Percentiles rank a stretch among this genome's conserved stretches.
phyloP scores from a whole-genome alignment of 2,113 vertebrate species.

The Bettongia penicillata region DNA sequence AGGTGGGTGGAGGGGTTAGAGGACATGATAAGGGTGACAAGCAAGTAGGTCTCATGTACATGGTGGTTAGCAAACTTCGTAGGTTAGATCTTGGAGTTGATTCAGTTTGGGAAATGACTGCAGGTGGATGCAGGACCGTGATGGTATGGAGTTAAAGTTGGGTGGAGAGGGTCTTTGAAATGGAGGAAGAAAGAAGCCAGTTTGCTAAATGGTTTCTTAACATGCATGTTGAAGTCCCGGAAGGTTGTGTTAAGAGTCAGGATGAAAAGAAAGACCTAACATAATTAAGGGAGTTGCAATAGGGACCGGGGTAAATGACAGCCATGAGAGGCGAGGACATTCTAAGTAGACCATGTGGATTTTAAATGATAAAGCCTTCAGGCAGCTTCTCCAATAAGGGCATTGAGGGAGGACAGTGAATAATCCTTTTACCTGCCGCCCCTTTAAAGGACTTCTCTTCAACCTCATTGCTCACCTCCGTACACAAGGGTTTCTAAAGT shows the following conservation, averaged over 20 bases:
- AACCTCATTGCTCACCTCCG: not conserved
- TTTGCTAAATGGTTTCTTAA: not conserved
- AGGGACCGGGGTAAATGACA: not conserved
- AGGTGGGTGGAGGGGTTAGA: not conserved
- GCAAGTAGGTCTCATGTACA: not conserved
- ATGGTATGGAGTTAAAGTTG: not conserved
- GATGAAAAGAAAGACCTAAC: not conserved
- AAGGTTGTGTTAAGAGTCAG: not conserved
- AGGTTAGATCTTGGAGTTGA: not conserved
- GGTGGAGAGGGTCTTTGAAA: not conserved
- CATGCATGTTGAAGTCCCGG: not conserved
- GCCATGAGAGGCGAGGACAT: not conserved
- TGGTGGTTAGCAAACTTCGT: not conserved
- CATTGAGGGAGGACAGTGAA: not conserved
- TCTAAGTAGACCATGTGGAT: not conserved
- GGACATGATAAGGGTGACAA: not conserved
- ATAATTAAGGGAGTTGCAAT: not conserved
- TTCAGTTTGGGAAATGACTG: not conserved
- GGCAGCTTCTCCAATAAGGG: not conserved
- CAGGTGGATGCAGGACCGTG: not conserved
- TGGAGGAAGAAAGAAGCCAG: not conserved
- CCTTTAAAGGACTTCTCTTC: not conserved
- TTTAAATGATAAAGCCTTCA: not conserved
- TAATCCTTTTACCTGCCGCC: not conserved
- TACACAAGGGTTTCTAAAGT: not conserved